phyloP scores from a whole-genome alignment of 2,113 vertebrate genomes.

The Atrichornis clamosus region DNA sequence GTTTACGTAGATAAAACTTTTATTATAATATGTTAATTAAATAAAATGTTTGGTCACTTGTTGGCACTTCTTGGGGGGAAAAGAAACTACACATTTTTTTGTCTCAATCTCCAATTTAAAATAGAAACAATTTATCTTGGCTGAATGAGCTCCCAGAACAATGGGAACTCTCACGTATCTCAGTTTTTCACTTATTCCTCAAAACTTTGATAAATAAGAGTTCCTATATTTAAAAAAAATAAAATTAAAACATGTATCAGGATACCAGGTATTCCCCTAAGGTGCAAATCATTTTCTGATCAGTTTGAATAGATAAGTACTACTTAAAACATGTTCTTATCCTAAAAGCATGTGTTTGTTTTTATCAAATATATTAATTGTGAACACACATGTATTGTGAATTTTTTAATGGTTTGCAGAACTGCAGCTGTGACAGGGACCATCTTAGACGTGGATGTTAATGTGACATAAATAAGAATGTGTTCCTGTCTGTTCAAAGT shows the following conservation, averaged over 20 bases:
- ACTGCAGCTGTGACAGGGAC: not conserved
- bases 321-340: not conserved
- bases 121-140: not conserved
- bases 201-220: not conserved
- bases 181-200: not conserved
- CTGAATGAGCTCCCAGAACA: not conserved
- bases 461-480: not conserved
- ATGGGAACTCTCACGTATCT: not conserved
- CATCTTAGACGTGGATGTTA: not conserved
- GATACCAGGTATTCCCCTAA: not conserved
- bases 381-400: not conserved
- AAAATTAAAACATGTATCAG: not conserved
- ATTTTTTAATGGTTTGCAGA: not conserved
- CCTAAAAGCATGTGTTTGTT: not conserved
- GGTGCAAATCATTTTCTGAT: not conserved
- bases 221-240: not conserved
- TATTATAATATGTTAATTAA: not conserved
- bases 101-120: not conserved
- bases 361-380: not conserved
- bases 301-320: not conserved
- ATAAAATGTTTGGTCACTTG: not conserved
- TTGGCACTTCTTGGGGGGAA: fast-evolving
- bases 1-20: not conserved
- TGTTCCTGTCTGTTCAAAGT: not conserved
- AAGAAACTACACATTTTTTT: not conserved